These are phyloP conservation scores for Rhimphoctona megacephalus DNA, from an alignment of 2,888 invertebrate genomes.

Conservation along the genomic window DNA sequence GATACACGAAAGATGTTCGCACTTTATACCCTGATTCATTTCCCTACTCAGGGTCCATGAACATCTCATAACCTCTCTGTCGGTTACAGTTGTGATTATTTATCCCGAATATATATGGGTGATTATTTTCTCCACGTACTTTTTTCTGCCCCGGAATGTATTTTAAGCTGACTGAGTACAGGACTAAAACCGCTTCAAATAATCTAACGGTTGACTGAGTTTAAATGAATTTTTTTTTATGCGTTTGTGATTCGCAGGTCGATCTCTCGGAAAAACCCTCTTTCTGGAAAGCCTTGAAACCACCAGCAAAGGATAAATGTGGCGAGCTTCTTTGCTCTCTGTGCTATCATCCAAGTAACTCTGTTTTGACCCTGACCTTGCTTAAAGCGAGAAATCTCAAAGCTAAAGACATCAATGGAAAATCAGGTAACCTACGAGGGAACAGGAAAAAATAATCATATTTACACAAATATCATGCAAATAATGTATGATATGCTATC, in stretches of 20 bases:
- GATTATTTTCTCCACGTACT: too few species aligned
- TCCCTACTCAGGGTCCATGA: too few species aligned
- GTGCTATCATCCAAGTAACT: slow-evolving; percentile 98
- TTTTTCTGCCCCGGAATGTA: too few species aligned
- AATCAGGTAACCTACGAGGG: slow-evolving; percentile 90
- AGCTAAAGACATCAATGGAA: slow-evolving; percentile 98
- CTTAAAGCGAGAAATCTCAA: slow-evolving; percentile 97
- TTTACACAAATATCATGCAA: background rate
- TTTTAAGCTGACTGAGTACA: too few species aligned
- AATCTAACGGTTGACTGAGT: too few species aligned
- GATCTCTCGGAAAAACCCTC: slow-evolving; percentile 96
- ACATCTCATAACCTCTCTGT: too few species aligned
- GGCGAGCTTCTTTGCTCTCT: slow-evolving; percentile 96
- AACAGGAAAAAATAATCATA: slow-evolving; percentile 26
- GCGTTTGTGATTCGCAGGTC: slow-evolving; percentile 87
- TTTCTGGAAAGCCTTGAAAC: slow-evolving; percentile 97
- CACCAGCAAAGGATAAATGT: slow-evolving; percentile 96
- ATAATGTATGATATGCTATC: too few species aligned
- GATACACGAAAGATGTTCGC: too few species aligned
- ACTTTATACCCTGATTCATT: too few species aligned
- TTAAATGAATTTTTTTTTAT: slow-evolving; percentile 7
- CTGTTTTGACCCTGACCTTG: slow-evolving; percentile 94
- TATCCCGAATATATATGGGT: too few species aligned
- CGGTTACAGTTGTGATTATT: too few species aligned
- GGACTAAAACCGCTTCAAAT: too few species aligned